Evolutionary conservation across 2,113 vertebrate genomes (phyloP).

Genomic region (Cavia aperea): DNA sequence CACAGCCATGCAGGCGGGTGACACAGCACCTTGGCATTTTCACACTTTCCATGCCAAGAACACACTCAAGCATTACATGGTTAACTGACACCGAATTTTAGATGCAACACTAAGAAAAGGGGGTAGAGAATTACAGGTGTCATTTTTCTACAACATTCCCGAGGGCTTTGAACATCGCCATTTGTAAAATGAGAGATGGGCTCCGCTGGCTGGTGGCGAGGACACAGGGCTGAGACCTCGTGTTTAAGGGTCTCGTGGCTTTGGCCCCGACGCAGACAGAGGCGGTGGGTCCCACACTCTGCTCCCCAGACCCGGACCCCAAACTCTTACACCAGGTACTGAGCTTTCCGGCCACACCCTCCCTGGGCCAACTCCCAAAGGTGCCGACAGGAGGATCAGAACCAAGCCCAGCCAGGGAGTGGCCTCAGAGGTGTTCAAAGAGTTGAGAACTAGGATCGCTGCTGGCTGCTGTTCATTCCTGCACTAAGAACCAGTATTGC

Average conservation of each 20-base stretch:
- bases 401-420: background rate
- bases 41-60: background rate
- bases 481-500: accelerated
- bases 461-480: background rate
- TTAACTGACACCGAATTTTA: background rate
- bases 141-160: background rate
- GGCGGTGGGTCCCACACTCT: accelerated
- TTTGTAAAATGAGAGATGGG: background rate
- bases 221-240: accelerated
- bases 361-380: background rate
- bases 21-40: background rate
- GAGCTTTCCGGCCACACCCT: accelerated
- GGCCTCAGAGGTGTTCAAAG: background rate
- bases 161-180: background rate
- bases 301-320: background rate
- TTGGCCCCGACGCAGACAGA: accelerated
- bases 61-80: background rate
- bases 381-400: accelerated
- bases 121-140: background rate
- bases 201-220: accelerated
- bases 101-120: background rate
- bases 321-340: background rate
- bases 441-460: accelerated
- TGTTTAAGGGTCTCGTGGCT: background rate
- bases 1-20: background rate